Evolutionary conservation across 1,140 invertebrate genomes (phyloP).

Genomic region (Globodera ellingtonae): DNA sequence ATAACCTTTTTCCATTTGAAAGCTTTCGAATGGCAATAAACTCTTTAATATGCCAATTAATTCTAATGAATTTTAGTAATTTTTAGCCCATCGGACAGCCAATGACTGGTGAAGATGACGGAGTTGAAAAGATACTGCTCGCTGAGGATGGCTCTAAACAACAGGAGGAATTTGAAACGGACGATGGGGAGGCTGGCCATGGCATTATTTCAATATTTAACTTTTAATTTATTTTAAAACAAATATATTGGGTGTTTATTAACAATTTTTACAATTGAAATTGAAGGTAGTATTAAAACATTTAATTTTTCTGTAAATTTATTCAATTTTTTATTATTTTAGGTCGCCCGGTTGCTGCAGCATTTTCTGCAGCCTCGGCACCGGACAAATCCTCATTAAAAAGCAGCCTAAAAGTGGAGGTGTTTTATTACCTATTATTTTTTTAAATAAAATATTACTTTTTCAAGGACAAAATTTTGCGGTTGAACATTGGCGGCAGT

Average conservation of each 20-base stretch:
- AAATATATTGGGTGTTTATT: no score
- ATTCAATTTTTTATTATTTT: not conserved
- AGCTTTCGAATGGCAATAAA: no score
- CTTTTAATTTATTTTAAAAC: not conserved
- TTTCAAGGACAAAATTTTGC: slow-evolving; percentile 58
- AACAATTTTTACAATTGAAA: no score
- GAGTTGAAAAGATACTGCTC: not conserved
- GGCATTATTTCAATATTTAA: not conserved
- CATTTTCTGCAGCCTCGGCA: not conserved
- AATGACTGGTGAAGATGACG: slow-evolving; percentile 10
- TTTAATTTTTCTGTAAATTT: no score
- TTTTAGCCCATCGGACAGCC: no score
- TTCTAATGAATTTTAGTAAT: no score
- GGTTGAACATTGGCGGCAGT: slow-evolving; percentile 62
- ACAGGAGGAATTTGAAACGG: slow-evolving; percentile 19
- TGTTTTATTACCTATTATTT: not conserved
- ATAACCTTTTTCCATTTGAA: no score
- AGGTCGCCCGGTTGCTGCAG: not conserved
- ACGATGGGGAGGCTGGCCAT: slow-evolving; percentile 6
- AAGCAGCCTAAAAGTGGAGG: slow-evolving; percentile 54
- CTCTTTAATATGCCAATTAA: no score
- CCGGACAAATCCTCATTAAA: slow-evolving; percentile 52
- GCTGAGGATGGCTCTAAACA: not conserved
- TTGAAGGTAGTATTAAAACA: no score
- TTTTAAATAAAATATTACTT: slow-evolving; percentile 25